Evolutionary conservation across 2,888 invertebrate species (phyloP), one percentile per base, ranked within the genome.

Genomic region (Drosophila hawaiiensis): DNA sequence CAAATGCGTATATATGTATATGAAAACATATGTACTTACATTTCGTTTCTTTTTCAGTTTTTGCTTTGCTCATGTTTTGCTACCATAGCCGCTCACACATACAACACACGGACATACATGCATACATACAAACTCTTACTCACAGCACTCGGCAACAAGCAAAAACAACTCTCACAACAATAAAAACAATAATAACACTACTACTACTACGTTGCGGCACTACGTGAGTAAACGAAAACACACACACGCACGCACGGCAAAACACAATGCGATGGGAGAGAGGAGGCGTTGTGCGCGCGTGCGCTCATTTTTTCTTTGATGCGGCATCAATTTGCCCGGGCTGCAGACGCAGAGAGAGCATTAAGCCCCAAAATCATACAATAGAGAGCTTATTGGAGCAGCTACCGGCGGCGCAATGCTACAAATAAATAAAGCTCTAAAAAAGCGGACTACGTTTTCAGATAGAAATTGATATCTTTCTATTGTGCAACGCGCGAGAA

Each of bases 51-150:
- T 80, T 80, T 88, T 88, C 73, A 70, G 72, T 76, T 83, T 86
- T 83, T 82, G 82, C 89, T 90, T 90, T 89, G 77, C 76, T 84
- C 78, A 77, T 85, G 85, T 89, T 87, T 91, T 82, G 84, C 81
- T 90, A 85, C 76, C 78, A 65, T 73, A 75, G 73, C 82, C 76
- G 76, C 73, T 73, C 62, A 53, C 80, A 73, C 33, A 62, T 47
- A 60, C 47, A 35, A 35, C 12, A 43, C 31, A 72, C 58, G 67
- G 7, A n/a, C 43, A 50, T 37, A 72, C 50, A 68, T 31, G 59
- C 59, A 58, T 58, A 56, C 52, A 53, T 22, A 61, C 29, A 53
- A 66, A 75, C 67, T 69, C 73, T 54, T 68, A 76, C 77, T 68
- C 76, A 78, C 71, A 86, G 81, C 71, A 86, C 76, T 86, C 82